phyloP scores from a whole-genome alignment of 2,888 invertebrate species.

The Encarsia formosa region DNA sequence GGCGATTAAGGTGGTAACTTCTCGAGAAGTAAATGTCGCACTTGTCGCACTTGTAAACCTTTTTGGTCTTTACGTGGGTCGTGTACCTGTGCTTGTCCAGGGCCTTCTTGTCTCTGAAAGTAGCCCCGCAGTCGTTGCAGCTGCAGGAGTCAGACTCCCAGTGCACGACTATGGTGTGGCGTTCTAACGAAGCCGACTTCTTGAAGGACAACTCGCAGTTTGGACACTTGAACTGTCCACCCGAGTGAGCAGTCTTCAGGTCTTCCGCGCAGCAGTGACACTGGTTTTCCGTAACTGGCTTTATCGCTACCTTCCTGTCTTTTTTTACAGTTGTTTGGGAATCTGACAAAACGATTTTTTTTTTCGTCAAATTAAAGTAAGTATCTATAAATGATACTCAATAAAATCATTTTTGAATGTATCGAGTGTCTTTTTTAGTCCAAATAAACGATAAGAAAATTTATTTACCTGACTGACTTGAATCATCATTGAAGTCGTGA shows the following conservation, averaged over 20 bases:
- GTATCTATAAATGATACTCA: too few relatives aligned
- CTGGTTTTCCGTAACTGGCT: slow-evolving; percentile 45
- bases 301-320: slow-evolving; percentile 38
- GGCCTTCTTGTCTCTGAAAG: slow-evolving; percentile 61
- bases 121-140: slow-evolving; percentile 65
- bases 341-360: slow-evolving; percentile 25
- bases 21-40: slow-evolving; percentile 55
- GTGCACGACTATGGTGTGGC: slow-evolving; percentile 69
- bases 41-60: slow-evolving; percentile 49
- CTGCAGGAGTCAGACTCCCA: slow-evolving; percentile 59
- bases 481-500: slow-evolving; percentile 31
- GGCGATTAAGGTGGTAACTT: slow-evolving; percentile 56
- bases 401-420: too few relatives aligned
- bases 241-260: slow-evolving; percentile 55
- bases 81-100: slow-evolving; percentile 66
- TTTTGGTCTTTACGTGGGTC: slow-evolving; percentile 52
- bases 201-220: slow-evolving; percentile 72
- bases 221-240: slow-evolving; percentile 57
- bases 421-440: not conserved
- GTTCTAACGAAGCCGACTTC: slow-evolving; percentile 61
- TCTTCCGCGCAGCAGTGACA: slow-evolving; percentile 61
- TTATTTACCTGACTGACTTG: slow-evolving; percentile 24
- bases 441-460: slow-evolving; percentile 1
- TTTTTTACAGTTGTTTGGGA: slow-evolving; percentile 31
- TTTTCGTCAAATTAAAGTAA: too few relatives aligned